Evolutionary conservation across 2,113 vertebrate genomes (phyloP).

Genomic region (Fulmarus glacialis): DNA sequence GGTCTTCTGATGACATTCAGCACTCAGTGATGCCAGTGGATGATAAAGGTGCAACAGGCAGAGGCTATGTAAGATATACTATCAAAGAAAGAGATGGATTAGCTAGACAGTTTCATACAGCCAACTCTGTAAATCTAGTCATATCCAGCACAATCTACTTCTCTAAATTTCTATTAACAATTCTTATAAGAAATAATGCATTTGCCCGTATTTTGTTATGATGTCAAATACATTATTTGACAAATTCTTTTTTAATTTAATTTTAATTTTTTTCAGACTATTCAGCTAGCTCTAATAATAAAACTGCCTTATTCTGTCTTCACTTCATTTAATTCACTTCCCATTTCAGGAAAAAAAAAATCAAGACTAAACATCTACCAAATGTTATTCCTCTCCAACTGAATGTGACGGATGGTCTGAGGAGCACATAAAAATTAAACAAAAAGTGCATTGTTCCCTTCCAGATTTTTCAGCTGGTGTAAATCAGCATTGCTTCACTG

Average conservation of each 20-base stretch:
- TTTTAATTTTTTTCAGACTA: conserved; percentile 1
- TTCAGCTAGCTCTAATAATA: conserved; percentile 37
- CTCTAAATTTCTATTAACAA: background rate
- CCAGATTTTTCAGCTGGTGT: conserved; percentile 64
- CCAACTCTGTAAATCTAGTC: background rate
- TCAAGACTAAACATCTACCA: conserved; percentile 61
- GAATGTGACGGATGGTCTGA: conserved; percentile 45
- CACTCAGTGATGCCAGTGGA: background rate
- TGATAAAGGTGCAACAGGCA: background rate
- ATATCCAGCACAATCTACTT: background rate
- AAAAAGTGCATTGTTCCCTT: conserved; percentile 61
- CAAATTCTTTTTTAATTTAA: background rate
- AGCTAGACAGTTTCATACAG: background rate
- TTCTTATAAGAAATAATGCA: background rate
- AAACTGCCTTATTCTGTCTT: conserved; percentile 34
- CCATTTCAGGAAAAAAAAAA: conserved; percentile 24
- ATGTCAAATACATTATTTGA: conserved; percentile 42
- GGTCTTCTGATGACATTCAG: background rate
- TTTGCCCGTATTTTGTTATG: background rate
- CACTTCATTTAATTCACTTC: conserved; percentile 45
- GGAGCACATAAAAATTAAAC: conserved; percentile 55
- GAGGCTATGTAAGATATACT: background rate
- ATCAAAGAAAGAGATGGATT: background rate
- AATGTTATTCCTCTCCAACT: conserved; percentile 49
- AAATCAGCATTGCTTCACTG: conserved; percentile 39